Percentiles rank a stretch among this genome's conserved stretches.
These are phyloP conservation scores for Rafetus swinhoei DNA, from an alignment of 2,113 vertebrate species.

Conservation along the genomic window DNA sequence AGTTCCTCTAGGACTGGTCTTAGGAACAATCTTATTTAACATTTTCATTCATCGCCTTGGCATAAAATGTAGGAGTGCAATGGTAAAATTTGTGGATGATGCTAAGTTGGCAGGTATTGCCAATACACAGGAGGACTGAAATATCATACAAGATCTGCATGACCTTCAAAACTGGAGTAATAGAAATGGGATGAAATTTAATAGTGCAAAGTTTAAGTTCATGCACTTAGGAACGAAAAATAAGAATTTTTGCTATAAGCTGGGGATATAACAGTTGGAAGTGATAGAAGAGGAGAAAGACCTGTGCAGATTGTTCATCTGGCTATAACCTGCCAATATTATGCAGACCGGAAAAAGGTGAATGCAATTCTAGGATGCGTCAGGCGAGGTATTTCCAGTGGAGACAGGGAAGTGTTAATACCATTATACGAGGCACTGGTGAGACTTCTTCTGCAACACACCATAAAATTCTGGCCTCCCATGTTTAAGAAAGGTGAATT, in stretches of 20 bases:
- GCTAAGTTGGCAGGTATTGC: neutral
- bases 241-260: neutral
- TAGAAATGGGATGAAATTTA: neutral
- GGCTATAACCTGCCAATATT: neutral
- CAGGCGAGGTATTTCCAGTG: neutral
- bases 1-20: neutral
- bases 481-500: neutral
- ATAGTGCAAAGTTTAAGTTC: neutral
- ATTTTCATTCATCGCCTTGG: neutral
- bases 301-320: neutral
- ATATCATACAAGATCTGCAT: neutral
- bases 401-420: neutral
- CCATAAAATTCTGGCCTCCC: neutral
- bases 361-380: neutral
- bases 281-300: too few relatives aligned
- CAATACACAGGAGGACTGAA: neutral
- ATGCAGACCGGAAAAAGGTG: neutral
- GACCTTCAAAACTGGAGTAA: neutral
- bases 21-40: neutral
- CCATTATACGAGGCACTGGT: neutral
- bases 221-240: neutral
- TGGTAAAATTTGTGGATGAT: neutral
- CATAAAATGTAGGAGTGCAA: neutral
- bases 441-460: neutral
- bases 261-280: neutral